Evolutionary conservation across 2,113 vertebrate species (phyloP).

Genomic region (Ondatra zibethicus): DNA sequence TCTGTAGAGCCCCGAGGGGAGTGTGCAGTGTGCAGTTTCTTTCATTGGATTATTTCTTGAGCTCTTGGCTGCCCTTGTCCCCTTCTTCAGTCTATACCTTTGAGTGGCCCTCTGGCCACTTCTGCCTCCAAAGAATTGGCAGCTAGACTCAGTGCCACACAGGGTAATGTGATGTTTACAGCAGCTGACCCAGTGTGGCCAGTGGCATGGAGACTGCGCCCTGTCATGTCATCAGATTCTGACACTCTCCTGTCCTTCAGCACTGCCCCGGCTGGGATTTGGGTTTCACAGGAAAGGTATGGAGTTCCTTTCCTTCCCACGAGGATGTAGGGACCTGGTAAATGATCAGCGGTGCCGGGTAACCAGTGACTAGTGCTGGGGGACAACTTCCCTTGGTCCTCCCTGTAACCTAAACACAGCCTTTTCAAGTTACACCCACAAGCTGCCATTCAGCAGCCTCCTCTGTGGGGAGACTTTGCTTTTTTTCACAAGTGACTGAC

Average conservation of each 20-base stretch:
- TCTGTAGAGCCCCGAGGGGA: background rate
- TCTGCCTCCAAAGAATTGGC: slow-evolving; percentile 60
- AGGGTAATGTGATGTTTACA: slow-evolving; percentile 49
- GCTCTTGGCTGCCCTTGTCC: fast-evolving
- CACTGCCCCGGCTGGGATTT: background rate
- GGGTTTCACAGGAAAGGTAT: background rate
- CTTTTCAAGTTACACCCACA: background rate
- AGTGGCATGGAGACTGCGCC: background rate
- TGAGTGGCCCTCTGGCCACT: background rate
- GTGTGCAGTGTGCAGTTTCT: background rate
- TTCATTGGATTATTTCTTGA: background rate
- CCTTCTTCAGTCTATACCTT: background rate
- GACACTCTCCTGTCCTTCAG: fast-evolving
- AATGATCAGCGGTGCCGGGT: background rate
- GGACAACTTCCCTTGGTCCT: background rate
- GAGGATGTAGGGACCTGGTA: fast-evolving
- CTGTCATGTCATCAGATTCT: background rate
- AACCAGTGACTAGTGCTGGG: background rate
- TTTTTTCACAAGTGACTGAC: slow-evolving; percentile 56
- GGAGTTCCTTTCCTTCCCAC: background rate
- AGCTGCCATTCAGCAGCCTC: slow-evolving; percentile 50
- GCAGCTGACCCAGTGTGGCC: background rate
- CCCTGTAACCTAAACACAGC: background rate
- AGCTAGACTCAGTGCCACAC: slow-evolving; percentile 50
- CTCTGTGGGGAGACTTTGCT: slow-evolving; percentile 72